Evolutionary conservation across 2,797 vertebrate genomes (phyloP).

Genomic region (Lagocephalus sceleratus): DNA sequence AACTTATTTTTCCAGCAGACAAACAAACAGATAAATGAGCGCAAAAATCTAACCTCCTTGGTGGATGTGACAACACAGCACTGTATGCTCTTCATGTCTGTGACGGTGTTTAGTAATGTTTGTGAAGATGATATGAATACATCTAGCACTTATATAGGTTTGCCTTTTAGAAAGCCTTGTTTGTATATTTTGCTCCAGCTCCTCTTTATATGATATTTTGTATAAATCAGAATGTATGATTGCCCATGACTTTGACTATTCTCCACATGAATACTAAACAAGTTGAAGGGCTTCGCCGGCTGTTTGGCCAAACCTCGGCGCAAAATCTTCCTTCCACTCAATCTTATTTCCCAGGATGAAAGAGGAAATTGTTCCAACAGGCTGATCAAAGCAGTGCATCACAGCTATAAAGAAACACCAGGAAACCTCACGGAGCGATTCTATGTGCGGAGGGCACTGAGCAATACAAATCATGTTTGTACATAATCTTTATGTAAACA

Average conservation of each 20-base stretch:
- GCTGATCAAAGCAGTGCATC: constrained; percentile 73
- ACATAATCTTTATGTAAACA: constrained; percentile 76
- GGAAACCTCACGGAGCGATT: constrained; percentile 69
- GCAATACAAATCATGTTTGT: constrained; percentile 70
- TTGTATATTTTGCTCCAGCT: constrained; percentile 27
- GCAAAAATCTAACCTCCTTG: too few species aligned
- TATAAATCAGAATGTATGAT: constrained; percentile 74
- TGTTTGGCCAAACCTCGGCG: constrained; percentile 67
- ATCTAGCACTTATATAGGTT: background rate
- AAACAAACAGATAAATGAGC: too few species aligned
- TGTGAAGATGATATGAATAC: background rate
- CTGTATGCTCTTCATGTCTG: constrained; percentile 39
- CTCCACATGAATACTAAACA: constrained; percentile 70
- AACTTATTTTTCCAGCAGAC: too few species aligned
- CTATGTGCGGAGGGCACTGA: constrained; percentile 59
- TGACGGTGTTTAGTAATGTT: too few species aligned
- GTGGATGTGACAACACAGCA: background rate
- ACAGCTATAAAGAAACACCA: constrained; percentile 73
- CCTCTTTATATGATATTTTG: constrained; percentile 50
- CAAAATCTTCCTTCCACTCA: constrained; percentile 68
- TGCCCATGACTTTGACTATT: constrained; percentile 69
- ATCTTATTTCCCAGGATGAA: constrained; percentile 71
- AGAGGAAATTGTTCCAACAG: constrained; percentile 75
- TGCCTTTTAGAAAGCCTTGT: constrained; percentile 40
- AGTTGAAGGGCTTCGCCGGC: constrained; percentile 53